Evolutionary conservation across 2,888 invertebrate species (phyloP), one percentile per base, ranked within the genome.

Genomic region (Chymomyza caudatula): DNA sequence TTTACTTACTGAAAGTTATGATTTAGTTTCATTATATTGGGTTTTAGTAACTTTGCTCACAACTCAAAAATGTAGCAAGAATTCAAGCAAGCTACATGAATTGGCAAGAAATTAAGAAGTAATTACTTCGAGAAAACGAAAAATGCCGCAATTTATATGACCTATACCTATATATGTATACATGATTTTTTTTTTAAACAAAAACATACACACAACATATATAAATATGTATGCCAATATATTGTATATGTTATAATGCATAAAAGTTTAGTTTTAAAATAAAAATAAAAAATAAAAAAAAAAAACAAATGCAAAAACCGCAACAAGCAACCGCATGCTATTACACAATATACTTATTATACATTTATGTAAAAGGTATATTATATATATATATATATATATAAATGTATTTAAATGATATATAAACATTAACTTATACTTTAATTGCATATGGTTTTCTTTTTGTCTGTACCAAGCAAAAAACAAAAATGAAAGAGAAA

Each of bases 371-470:
- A 81, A 79, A 81, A 81, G 81, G 79, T 79, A 81, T 79, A 81
- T 79, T 79, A 79, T 74, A 78, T 78, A 74, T 74, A 72, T 55
- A 55, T 43, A 19, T 57, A 57, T 57, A 54, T 63, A 69, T 67
- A 79, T 79, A 56, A 17, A 25, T 82, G 75, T 69, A 79, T 75
- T 75, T 72, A 79, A 70, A 76, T 53, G 23, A 75, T 64, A 74
- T 52, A 77, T 67, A 66, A 63, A 70, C 63, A 59, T 63, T 58
- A 53, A 75, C 64, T 71, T 72, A 79, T 76, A 77, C 77, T 74
- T 81, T 76, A 74, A 78, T 71, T 71, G 74, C 73, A 77, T 77
- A 77, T 81, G 75, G 78, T 78, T 85, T 85, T 62, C 65, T 68
- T 71, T 76, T 81, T 76, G 78, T 84, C 80, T 84, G 68, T 67